Evolutionary conservation across 2,888 invertebrate species (phyloP).

Genomic region (Luperina nickerlii): DNA sequence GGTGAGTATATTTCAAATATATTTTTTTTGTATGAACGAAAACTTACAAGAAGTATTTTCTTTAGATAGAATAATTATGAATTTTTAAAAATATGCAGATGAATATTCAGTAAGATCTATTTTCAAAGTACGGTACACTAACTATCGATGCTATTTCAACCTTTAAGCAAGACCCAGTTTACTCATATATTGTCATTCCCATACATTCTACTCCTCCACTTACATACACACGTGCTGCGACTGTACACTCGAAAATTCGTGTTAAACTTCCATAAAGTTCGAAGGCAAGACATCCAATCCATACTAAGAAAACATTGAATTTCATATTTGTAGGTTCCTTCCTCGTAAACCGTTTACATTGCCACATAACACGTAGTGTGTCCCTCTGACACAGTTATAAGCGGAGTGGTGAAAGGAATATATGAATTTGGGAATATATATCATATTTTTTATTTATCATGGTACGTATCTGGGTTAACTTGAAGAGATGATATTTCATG

Average conservation of each 20-base stretch:
- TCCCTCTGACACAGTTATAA: conserved; percentile 46
- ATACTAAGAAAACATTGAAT: conserved; percentile 69
- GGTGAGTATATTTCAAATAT: conserved; percentile 85
- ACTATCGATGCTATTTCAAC: conserved; percentile 24
- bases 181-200: conserved; percentile 42
- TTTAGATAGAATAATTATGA: not conserved
- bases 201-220: conserved; percentile 39
- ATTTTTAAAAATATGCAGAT: not conserved
- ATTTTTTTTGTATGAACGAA: not conserved
- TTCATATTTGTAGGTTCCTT: conserved; percentile 74
- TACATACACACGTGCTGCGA: conserved; percentile 49
- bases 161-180: conserved; percentile 2
- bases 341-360: conserved; percentile 78
- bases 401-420: conserved; percentile 35
- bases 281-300: conserved; percentile 60
- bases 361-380: conserved; percentile 68
- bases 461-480: not conserved
- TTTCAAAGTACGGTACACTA: not conserved
- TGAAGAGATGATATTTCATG: not conserved
- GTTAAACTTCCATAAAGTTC: conserved; percentile 59
- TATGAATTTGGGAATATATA: conserved; percentile 13
- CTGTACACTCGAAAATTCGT: conserved; percentile 56
- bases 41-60: not conserved
- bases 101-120: not conserved
- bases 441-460: not conserved